Base-by-base conservation (phyloP, 2,113 vertebrate species). In the Rhinopomastus cyanomelas region DNA sequence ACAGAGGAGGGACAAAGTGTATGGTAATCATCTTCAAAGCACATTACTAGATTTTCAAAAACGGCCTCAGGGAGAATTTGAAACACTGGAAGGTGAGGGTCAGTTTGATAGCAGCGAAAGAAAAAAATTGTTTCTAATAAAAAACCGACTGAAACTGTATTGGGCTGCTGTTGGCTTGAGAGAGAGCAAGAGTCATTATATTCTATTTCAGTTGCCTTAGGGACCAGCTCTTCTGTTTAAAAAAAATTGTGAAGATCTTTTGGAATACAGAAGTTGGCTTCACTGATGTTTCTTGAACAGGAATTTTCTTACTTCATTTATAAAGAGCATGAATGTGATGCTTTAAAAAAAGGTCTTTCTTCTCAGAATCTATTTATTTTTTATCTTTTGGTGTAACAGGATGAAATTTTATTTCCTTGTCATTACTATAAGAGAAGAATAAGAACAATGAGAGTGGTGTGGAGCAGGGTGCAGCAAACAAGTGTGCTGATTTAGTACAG, bases 21-120 rank as follows among this genome's bases (percentile, higher is more conserved):
- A 69, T 42, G 81, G 66, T 88, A 85, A 90, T 85, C 62, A 76
- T 42, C 46, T 91, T 92, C 77, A 76, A 92, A 95, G 86, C 27
- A 72, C 71, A 23, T 81, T 82, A 56, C 51, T 73, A 59, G 57
- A 34, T 89, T 78, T 57, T 91, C 76, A 76, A 48, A 86, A 91
- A 88, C 12, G 26, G 25, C 88, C 86, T 34, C 66, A 81, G 86
- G 71, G 77, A 78, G 29, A 85, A 77, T 80, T 44, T 73, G 26
- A 86, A 91, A 57, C 52, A 66, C 29, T 79, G 32, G 56, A 89
- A 80, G 92, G 74, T 56, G 65, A 57, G 73, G 60, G 55, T 91
- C 69, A 92, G 85, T 93, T 74, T 81, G 52, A 91, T 88, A 19
- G 30, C 49, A 89, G 12, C 53, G 18, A 82, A 87, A 92, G 83